phyloP scores from a whole-genome alignment of 2,888 invertebrate genomes.

The Trilocha varians region DNA sequence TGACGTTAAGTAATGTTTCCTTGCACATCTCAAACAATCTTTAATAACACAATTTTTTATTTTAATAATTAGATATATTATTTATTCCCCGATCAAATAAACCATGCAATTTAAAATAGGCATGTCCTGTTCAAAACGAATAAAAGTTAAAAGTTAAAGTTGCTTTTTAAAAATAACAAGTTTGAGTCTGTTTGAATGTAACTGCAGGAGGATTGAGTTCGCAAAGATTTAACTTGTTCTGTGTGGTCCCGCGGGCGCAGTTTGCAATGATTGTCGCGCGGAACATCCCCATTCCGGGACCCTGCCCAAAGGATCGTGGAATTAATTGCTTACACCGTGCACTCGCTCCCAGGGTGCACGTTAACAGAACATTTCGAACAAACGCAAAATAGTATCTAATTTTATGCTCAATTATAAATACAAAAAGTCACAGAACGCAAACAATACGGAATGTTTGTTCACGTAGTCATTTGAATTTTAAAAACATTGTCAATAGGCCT shows the following conservation, averaged over 20 bases:
- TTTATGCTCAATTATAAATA: slow-evolving; percentile 56
- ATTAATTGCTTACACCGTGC: slow-evolving; percentile 63
- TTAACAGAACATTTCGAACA: slow-evolving; percentile 49
- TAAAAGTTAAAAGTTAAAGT: not conserved
- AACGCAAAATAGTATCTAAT: slow-evolving; percentile 63
- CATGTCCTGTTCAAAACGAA: too few relatives aligned
- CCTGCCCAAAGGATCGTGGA: slow-evolving; percentile 25
- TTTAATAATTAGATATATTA: too few relatives aligned
- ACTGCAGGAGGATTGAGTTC: slow-evolving; percentile 37
- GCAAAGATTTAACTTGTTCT: slow-evolving; percentile 66
- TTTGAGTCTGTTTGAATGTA: not conserved
- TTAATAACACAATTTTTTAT: too few relatives aligned
- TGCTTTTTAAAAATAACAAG: not conserved
- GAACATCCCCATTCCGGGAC: slow-evolving; percentile 24
- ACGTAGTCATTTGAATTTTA: not conserved
- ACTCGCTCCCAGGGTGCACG: slow-evolving; percentile 57
- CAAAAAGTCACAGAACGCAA: slow-evolving; percentile 8
- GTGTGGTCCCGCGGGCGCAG: slow-evolving; percentile 55
- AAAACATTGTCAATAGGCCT: not conserved
- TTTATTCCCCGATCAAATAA: too few relatives aligned
- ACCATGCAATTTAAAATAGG: too few relatives aligned
- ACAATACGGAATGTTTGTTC: not conserved
- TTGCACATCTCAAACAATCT: too few relatives aligned
- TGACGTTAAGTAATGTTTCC: too few relatives aligned
- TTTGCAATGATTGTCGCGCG: slow-evolving; percentile 64